Evolutionary conservation across 2,888 invertebrate genomes (phyloP), one percentile per base, ranked within the genome.

Genomic region (Amblyjoppa proteus): DNA sequence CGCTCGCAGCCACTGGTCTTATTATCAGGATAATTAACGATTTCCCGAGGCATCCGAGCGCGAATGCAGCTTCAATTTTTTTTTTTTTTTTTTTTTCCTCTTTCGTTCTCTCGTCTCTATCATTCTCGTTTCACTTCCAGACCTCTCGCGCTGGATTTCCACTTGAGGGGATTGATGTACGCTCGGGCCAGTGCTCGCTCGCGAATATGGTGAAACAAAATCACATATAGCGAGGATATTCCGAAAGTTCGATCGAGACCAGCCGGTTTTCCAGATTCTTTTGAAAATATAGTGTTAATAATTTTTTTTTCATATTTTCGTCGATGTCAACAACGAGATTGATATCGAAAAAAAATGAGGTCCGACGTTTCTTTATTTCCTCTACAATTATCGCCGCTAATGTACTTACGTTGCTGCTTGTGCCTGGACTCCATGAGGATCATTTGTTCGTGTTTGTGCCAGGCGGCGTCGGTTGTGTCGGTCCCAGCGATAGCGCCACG

Each of bases 391-490:
- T 20, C 20, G 58, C 0, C 25, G 7, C 28, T 3, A 11, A 1
- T 3, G 11, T 45, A 91, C 94, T 93, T 87, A 94, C 93, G 89
- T 91, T 93, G 94, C 90, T 94, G 94, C 91, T 94, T 93, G 90
- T 93, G 93, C 92, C 93, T 93, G 88, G 93, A 93, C 90, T 94
- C 94, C 92, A 94, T 94, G 90, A 94, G 92, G 92, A 94, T 93
- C 93, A 94, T 93, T 91, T 94, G 94, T 89, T 94, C 94, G 90
- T 93, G 94, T 89, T 94, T 94, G 90, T 93, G 93, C 94, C 93
- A 94, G 87, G 93, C 93, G 90, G 94, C 93, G 90, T 94, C 94
- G 89, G 93, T 94, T 88, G 94, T 93, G 89, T 94, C 94, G 89
- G 93, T 93, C 86, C 93, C 93, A 88, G 93, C 88, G 89, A 93